Percentiles rank a stretch among this genome's conserved stretches.
Conservation (phyloP, 2,888 invertebrate genomes). For the Theretra japonica region DNA sequence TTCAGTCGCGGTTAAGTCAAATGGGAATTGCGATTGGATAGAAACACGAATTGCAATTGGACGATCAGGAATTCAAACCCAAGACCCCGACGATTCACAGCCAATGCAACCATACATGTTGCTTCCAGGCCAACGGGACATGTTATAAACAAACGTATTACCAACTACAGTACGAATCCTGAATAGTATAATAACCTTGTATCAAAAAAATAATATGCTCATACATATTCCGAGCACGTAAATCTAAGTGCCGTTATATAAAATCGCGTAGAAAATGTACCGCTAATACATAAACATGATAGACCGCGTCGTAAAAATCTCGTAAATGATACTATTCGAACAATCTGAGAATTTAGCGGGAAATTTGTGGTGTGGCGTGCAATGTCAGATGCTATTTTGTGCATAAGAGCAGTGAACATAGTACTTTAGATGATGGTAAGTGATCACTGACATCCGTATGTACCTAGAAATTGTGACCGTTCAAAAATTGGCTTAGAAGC, state of each 20-base stretch:
- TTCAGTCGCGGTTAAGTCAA: too few species aligned
- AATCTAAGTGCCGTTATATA: conserved; percentile 3
- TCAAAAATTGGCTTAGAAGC: too few species aligned
- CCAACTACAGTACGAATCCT: neutral
- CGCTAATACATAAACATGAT: conserved; percentile 12
- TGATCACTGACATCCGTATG: too few species aligned
- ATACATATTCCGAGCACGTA: conserved; percentile 12
- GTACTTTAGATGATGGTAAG: too few species aligned
- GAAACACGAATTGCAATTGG: too few species aligned
- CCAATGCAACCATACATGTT: too few species aligned
- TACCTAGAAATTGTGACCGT: too few species aligned
- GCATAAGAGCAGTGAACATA: too few species aligned
- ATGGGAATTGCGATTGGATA: too few species aligned
- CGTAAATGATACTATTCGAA: neutral
- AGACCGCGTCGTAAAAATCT: neutral
- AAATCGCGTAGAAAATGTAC: conserved; percentile 1
- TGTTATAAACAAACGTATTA: neutral
- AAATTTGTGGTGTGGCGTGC: neutral
- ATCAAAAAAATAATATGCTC: neutral
- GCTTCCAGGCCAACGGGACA: too few species aligned
- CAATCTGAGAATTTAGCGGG: conserved; percentile 6
- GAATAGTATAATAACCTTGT: neutral
- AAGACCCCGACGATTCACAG: too few species aligned
- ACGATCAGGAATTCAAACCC: too few species aligned
- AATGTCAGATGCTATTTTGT: neutral